Evolutionary conservation across 2,113 vertebrate species (phyloP), one percentile per base, ranked within the genome.

Genomic region (Puma concolor): DNA sequence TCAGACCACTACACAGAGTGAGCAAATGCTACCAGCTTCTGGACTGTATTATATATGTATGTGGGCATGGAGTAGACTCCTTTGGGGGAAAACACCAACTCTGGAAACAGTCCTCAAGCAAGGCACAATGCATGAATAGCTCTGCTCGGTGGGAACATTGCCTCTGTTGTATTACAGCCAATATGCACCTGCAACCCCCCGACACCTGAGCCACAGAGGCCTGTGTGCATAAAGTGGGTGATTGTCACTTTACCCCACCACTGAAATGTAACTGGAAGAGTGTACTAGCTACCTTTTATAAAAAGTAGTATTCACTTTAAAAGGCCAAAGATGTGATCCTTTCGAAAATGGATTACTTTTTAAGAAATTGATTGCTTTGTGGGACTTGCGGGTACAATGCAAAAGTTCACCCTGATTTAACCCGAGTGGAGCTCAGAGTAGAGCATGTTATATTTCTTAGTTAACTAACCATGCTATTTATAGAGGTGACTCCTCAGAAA

Each of bases 391-490:
- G 60, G 50, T 72, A 82, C 48, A 64, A 3, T 82, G 69, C n/a
- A 77, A 91, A 96, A 86, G 84, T 72, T 44, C 10, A 79, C 50
- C n/a, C 52, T 63, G 90, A 50, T 67, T 91, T 94, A 79, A 74
- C 48, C 52, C 8, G 29, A 95, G 57, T 64, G 48, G 23, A 92
- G 41, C 60, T 81, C 13, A 9, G 31, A 88, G 50, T 88, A 96
- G 85, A 76, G 63, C 23, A 33, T 57, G 66, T 93, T 88, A 10
- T 60, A 66, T 86, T 95, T 95, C 89, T 95, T 93, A 67, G 89
- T 96, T 96, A 93, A 95, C 63, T 94, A 72, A 71, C 80, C 81
- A 29, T 96, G 33, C 80, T 95, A 48, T 97, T 94, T 97, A 67
- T 79, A 89, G 91, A 93, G 67, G 89, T 76, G 79, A 96, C 82